Percentiles rank a stretch among this genome's conserved stretches.
Evolutionary conservation across 1,140 invertebrate species (phyloP).

Genomic region (Galendromus occidentalis): DNA sequence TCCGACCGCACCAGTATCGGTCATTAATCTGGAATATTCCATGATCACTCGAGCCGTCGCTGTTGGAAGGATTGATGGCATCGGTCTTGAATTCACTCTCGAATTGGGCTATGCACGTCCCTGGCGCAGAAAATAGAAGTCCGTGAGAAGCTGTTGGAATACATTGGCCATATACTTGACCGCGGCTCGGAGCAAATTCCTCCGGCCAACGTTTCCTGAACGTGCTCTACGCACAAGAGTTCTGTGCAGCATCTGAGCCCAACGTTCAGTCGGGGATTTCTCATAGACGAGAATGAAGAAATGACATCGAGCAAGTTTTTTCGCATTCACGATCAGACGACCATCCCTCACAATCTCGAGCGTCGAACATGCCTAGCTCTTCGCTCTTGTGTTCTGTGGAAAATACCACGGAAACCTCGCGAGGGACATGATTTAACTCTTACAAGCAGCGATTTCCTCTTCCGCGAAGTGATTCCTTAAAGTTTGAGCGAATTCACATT

Average conservation of each 20-base stretch:
- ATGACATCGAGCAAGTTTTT: too few species aligned
- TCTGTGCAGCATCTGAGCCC: too few species aligned
- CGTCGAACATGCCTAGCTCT: too few species aligned
- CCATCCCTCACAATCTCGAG: too few species aligned
- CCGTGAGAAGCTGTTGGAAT: too few species aligned
- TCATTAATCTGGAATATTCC: constrained; percentile 3
- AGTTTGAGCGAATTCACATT: constrained; percentile 4
- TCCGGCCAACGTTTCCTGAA: too few species aligned
- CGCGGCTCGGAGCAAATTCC: too few species aligned
- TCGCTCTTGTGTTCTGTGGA: not conserved
- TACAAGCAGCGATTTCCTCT: constrained; percentile 5
- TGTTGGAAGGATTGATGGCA: not conserved
- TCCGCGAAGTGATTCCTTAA: not conserved
- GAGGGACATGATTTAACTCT: not conserved
- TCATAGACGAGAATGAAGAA: too few species aligned
- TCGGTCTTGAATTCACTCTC: constrained; percentile 6
- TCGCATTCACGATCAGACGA: too few species aligned
- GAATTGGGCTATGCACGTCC: not conserved
- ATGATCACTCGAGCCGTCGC: not conserved
- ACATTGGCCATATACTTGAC: too few species aligned
- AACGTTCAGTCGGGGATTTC: too few species aligned
- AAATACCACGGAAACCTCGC: not conserved
- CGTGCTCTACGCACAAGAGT: too few species aligned
- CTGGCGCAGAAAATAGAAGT: not conserved
- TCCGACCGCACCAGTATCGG: not conserved